Evolutionary conservation across 2,888 invertebrate genomes (phyloP).

Genomic region (Oegoconia quadripuncta): DNA sequence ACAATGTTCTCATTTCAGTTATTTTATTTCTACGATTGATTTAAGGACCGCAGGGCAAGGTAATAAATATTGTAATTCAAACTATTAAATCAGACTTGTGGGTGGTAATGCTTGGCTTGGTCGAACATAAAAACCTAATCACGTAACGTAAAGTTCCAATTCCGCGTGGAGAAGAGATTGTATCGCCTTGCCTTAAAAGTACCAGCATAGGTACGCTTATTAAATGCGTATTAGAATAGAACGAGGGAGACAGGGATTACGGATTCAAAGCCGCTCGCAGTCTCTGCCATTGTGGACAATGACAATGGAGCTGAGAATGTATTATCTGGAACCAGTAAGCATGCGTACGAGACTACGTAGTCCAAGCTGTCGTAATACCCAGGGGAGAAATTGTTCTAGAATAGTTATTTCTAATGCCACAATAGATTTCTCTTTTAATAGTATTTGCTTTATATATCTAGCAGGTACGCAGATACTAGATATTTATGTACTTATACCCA

Average conservation of each 20-base stretch:
- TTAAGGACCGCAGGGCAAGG: slow-evolving; percentile 6
- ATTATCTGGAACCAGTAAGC: slow-evolving; percentile 35
- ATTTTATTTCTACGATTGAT: too few relatives aligned
- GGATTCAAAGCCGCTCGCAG: slow-evolving; percentile 36
- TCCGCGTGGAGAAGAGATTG: slow-evolving; percentile 33
- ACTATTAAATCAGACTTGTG: slow-evolving; percentile 16
- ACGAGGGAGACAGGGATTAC: slow-evolving; percentile 41
- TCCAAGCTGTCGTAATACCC: slow-evolving; percentile 27
- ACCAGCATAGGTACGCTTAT: slow-evolving; percentile 30
- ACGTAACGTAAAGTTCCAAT: slow-evolving; percentile 30
- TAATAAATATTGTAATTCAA: slow-evolving; percentile 9
- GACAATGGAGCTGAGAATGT: slow-evolving; percentile 50
- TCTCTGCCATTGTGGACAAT: slow-evolving; percentile 40
- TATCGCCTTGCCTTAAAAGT: slow-evolving; percentile 31
- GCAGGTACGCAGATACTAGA: too few relatives aligned
- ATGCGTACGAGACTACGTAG: slow-evolving; percentile 7
- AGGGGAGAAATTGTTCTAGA: slow-evolving; percentile 27
- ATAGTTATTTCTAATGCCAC: slow-evolving; percentile 4
- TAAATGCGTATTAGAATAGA: slow-evolving; percentile 44
- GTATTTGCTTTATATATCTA: too few relatives aligned
- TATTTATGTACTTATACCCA: too few relatives aligned
- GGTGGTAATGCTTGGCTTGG: slow-evolving; percentile 22
- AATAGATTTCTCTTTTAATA: slow-evolving; percentile 15
- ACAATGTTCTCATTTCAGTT: slow-evolving; percentile 13
- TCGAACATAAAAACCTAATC: slow-evolving; percentile 33